phyloP scores from a whole-genome alignment of 2,888 invertebrate species.

The Xestia xanthographa region DNA sequence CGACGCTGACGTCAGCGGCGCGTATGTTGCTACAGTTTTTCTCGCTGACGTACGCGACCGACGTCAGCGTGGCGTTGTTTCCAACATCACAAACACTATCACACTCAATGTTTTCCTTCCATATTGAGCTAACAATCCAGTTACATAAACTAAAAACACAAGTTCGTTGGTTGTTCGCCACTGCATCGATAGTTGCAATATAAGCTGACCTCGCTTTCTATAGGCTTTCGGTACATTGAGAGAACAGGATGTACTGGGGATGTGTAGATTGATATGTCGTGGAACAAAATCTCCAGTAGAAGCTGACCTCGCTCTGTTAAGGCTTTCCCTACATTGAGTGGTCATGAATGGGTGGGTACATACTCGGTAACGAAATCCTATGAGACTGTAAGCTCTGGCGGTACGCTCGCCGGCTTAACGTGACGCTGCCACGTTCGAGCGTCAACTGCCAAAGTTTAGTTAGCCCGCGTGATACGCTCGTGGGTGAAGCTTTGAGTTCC shows the following conservation, averaged over 20 bases:
- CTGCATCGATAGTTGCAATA: neutral
- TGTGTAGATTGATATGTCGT: no score
- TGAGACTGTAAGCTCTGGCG: constrained; percentile 39
- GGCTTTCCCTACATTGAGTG: neutral
- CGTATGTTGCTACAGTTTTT: no score
- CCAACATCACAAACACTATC: constrained; percentile 14
- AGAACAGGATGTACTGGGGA: neutral
- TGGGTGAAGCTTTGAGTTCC: constrained; percentile 8
- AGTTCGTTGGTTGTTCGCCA: neutral
- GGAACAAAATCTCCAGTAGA: neutral
- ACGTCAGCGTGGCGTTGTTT: neutral
- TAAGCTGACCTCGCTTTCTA: neutral
- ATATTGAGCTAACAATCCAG: constrained; percentile 3
- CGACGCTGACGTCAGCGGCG: no score
- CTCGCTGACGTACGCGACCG: no score
- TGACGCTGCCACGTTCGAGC: constrained; percentile 5
- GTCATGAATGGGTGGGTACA: neutral
- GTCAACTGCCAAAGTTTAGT: constrained; percentile 38
- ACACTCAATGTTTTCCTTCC: neutral
- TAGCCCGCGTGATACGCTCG: constrained; percentile 20
- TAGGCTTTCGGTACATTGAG: neutral
- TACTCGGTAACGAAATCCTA: constrained; percentile 30
- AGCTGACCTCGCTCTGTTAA: neutral
- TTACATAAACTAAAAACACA: constrained; percentile 13
- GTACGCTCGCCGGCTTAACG: constrained; percentile 30